Conservation (phyloP, 1,140 invertebrate genomes). For the Acromyrmex echinatior region DNA sequence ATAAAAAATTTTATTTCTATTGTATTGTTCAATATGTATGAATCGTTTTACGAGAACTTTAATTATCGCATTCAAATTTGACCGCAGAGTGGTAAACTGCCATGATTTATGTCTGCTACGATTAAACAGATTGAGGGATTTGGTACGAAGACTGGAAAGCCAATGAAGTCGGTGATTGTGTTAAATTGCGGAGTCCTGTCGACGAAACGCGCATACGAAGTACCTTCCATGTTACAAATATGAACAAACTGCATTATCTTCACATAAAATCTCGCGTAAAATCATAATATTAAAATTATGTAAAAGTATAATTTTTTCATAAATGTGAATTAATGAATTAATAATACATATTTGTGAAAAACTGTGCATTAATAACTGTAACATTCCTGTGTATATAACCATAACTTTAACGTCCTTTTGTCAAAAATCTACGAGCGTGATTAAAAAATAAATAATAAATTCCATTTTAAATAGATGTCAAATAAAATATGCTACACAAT, state of each 20-base stretch:
- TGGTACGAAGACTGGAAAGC: constrained; percentile 82
- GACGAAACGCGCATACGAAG: background rate
- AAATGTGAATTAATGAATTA: no score
- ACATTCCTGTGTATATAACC: constrained; percentile 1
- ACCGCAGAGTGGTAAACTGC: constrained; percentile 25
- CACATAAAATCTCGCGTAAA: no score
- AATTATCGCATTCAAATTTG: constrained; percentile 39
- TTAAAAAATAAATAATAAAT: background rate
- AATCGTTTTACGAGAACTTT: constrained; percentile 30
- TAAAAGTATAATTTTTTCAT: no score
- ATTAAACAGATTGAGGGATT: constrained; percentile 80
- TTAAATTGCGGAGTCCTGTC: constrained; percentile 81
- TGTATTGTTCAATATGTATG: background rate
- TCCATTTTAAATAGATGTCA: background rate
- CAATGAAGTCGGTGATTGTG: constrained; percentile 80
- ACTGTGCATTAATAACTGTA: no score
- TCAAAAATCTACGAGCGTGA: background rate
- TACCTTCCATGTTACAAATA: background rate
- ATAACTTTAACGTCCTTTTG: background rate
- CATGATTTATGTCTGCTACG: constrained; percentile 34
- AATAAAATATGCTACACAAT: background rate
- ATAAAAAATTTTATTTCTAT: background rate
- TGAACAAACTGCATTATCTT: background rate
- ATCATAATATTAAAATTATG: no score
- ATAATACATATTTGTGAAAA: no score